Conservation (phyloP, 2,888 invertebrate genomes). For the Limnephilus marmoratus region DNA sequence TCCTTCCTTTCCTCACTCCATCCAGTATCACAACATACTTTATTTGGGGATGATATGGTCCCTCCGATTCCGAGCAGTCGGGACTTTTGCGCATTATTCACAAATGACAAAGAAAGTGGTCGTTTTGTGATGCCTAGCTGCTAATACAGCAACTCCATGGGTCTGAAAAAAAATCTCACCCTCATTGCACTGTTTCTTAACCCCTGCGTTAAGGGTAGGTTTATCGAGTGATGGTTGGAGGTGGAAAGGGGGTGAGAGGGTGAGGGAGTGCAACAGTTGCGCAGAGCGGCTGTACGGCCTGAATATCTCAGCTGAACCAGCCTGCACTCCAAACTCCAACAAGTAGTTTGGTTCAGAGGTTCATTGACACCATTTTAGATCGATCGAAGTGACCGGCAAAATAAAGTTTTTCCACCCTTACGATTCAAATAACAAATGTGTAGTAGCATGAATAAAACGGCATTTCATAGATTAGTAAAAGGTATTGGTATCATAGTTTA, state of each 20-base stretch:
- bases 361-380: not conserved
- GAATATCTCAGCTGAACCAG: not conserved
- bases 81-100: not conserved
- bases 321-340: not conserved
- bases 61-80: too few species aligned
- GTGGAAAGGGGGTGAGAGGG: not conserved
- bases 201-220: not conserved
- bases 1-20: too few species aligned
- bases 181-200: not conserved
- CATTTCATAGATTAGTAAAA: too few species aligned
- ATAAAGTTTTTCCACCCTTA: not conserved
- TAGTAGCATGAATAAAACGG: too few species aligned
- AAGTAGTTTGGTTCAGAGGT: not conserved
- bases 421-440: too few species aligned
- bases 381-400: not conserved
- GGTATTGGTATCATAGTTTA: too few species aligned
- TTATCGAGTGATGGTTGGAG: not conserved
- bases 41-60: too few species aligned
- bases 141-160: not conserved
- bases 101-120: not conserved
- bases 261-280: not conserved
- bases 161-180: not conserved
- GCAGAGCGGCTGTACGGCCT: not conserved
- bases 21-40: too few species aligned
- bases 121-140: not conserved